Evolutionary conservation across 2,797 vertebrate species (phyloP), one percentile per base, ranked within the genome.

Genomic region (Denticeps clupeoides): DNA sequence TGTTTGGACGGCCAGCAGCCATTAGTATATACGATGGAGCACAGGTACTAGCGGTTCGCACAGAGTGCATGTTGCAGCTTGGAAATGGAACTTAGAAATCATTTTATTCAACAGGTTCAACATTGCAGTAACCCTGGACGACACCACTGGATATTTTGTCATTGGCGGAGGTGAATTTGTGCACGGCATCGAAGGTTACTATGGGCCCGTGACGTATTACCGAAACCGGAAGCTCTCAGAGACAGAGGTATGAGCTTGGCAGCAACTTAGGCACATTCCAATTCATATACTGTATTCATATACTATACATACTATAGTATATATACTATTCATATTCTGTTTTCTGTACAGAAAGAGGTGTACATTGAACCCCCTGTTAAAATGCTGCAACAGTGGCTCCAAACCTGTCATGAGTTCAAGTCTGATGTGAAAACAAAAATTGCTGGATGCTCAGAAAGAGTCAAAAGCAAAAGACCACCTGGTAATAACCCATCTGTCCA

Each of bases 81-180:
- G n/a, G n/a, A n/a, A n/a, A n/a, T n/a, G n/a, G n/a, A n/a, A n/a
- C n/a, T n/a, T n/a, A n/a, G n/a, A n/a, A n/a, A n/a, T n/a, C n/a
- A n/a, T n/a, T n/a, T n/a, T n/a, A n/a, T 59, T 32, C 32, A 24
- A 8, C 63, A 87, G 86, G 50, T 69, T 79, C 47, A 16, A 9
- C 0, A 49, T 71, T 2, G 1, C 12, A 1, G 3, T 77, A 4
- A 16, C 49, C 13, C n/a, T 87, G 50, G 79, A 83, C 52, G 85
- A 87, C 69, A 80, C 82, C 0, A 66, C 73, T 0, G 85, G 84
- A 12, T 82, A 76, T 51, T 86, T 87, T 70, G 77, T 80, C 52
- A 60, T 87, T 25, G 82, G 82, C 49, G 86, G 86, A 56, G 75
- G 82, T 5, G 71, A 70, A 50, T 86, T 64, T 26, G 23, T 71